Evolutionary conservation across 2,888 invertebrate species (phyloP), one percentile per base, ranked within the genome.

Genomic region (Aphidius colemani): DNA sequence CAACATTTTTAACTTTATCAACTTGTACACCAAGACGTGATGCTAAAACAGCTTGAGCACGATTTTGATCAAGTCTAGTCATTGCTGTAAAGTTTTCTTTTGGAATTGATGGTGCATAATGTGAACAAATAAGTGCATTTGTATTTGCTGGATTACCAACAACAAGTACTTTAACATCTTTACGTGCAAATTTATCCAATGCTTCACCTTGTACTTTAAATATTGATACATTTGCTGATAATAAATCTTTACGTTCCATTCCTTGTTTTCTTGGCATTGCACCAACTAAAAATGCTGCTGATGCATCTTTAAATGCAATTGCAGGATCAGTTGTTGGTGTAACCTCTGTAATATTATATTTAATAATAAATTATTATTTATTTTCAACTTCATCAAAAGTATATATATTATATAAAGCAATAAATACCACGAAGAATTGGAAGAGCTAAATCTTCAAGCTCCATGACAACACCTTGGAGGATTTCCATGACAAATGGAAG

Each of bases 111-210:
- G 97, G 96, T 40, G 96, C 96, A 80, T 96, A 98, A 78, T 95
- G 94, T 9, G 95, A 92, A 82, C 96, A 96, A 72, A 99, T 95
- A 58, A 95, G 85, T 9, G 98, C 98, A 84, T 99, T 99, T 5
- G 99, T 99, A 83, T 99, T 99, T 13, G 99, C 99, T 59, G 99
- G 99, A 83, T 99, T 99, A 50, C 99, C 99, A 72, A 99, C 99
- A 46, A 99, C 98, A 53, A 99, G 86, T 66, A 92, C 95, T 85
- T 97, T 98, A 51, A 97, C 93, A 80, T 91, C 91, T 78, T 97
- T 97, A 74, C 92, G 93, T 44, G 98, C 95, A 80, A 88, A 87
- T 80, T 94, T 89, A 78, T 98, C 93, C 48, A 99, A 83, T 6
- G 98, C 97, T 79, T 94, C 90, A 10, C 99, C 98, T 85, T 98